Evolutionary conservation across 2,888 invertebrate genomes (phyloP).

Genomic region (Dysmachus trigonus): DNA sequence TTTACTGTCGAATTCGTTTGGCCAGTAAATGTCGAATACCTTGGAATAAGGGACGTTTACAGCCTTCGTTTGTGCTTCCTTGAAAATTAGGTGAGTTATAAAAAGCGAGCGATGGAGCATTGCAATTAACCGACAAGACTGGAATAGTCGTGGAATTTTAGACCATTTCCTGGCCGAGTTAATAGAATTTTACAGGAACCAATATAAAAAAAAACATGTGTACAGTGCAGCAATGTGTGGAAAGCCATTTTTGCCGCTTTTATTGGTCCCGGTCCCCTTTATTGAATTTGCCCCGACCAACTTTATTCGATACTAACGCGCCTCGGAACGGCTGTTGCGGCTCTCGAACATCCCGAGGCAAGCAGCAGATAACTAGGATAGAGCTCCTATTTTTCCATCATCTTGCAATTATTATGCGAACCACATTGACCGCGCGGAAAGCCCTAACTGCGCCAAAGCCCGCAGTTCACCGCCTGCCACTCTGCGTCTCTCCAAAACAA

Average conservation of each 20-base stretch:
- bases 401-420: conserved; percentile 17
- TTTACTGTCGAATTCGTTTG: not conserved
- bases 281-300: conserved; percentile 17
- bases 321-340: not conserved
- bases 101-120: not conserved
- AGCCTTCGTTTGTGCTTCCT: not conserved
- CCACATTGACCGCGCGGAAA: not conserved
- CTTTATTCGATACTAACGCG: not conserved
- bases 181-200: conserved; percentile 23
- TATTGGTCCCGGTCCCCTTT: not conserved
- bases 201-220: conserved; percentile 27
- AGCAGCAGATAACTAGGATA: not conserved
- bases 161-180: conserved; percentile 4
- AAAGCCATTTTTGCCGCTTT: not conserved
- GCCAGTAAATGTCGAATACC: not conserved
- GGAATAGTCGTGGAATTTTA: not conserved
- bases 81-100: conserved; percentile 17
- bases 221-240: conserved; percentile 29
- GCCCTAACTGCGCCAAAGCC: not conserved
- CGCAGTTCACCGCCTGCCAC: not conserved
- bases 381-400: not conserved
- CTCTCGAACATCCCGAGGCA: not conserved
- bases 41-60: not conserved
- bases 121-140: conserved; percentile 11
- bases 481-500: not conserved